Conservation (phyloP, 2,888 invertebrate species). For the Cacoxenus indagator region DNA sequence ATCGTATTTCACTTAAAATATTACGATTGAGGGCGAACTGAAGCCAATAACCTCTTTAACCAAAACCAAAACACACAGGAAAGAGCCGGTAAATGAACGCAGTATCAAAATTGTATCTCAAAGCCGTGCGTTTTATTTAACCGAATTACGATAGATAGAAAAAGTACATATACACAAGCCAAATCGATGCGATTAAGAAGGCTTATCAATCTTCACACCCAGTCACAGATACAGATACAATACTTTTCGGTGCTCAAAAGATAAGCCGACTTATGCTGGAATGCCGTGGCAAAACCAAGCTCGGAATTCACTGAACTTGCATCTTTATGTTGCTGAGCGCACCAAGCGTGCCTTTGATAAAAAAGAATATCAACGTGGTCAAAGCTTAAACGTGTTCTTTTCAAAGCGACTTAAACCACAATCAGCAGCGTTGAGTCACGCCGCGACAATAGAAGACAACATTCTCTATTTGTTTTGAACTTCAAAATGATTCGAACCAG, state of each 20-base stretch:
- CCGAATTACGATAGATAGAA: too few relatives aligned
- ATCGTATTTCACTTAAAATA: too few relatives aligned
- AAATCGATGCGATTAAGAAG: conserved; percentile 1
- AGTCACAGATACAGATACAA: neutral
- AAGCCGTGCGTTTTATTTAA: too few relatives aligned
- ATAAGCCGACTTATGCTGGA: neutral
- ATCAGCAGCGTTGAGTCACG: too few relatives aligned
- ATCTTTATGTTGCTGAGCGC: neutral
- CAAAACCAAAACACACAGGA: too few relatives aligned
- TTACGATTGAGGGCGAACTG: too few relatives aligned
- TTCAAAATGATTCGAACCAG: neutral
- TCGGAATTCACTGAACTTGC: neutral
- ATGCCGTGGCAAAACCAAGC: neutral
- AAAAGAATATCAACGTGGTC: too few relatives aligned
- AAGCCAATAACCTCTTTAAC: too few relatives aligned
- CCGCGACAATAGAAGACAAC: neutral
- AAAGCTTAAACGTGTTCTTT: too few relatives aligned
- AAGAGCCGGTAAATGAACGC: too few relatives aligned
- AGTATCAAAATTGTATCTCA: too few relatives aligned
- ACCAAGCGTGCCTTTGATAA: neutral
- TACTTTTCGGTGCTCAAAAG: neutral
- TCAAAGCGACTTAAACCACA: too few relatives aligned
- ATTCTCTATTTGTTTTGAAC: neutral
- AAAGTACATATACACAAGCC: neutral
- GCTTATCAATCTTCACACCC: conserved; percentile 6